Base-by-base conservation (phyloP, 2,888 invertebrate genomes). In the Adelognathus sp. region DNA sequence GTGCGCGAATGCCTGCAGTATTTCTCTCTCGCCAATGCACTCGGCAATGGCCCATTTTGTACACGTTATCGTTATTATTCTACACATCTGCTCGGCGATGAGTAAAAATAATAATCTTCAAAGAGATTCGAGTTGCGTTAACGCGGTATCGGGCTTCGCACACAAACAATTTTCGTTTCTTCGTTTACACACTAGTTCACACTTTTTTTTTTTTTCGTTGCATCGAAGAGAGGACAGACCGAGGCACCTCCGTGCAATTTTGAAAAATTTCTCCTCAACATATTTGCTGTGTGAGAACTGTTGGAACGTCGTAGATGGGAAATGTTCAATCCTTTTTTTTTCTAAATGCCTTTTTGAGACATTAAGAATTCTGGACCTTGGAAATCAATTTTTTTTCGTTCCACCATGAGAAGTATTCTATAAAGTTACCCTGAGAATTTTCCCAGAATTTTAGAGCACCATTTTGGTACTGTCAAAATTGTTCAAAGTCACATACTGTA, bases 11-110 rank as follows among this genome's bases (percentile, higher is more conserved):
- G 36, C 27, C 36, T 46, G 21, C 56, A 33, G 27, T 52, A 39
- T 69, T 67, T 69, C 61, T 75, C 63, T 72, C 69, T 76, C 76
- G 31, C 72, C 50, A 69, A 69, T 50, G 36, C 56, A 73, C 44
- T 39, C 61, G 54, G 50, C 50, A 50, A 50, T 24, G 50, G 24
- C 24, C 50, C 21, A 50, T 50, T 50, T 50, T 21, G 11, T 11
- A 11, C 50, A 11, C 11, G 24, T 41, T n/a, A n/a, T 9, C 24
- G 50, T 21, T 50, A 24, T 50, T 24, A 21, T 14, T 14, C 4
- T 14, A 11, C 50, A n/a, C 50, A 1, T 50, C n/a, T 24, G 5
- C 21, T 3, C 1, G 21, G 24, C n/a, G n/a, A 50, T 11, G 11
- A 36, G n/a, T 11, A 21, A 50, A 3, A 11, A 50, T 50, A 9